Evolutionary conservation across 2,113 vertebrate species (phyloP).

Genomic region (Cavia porcellus): DNA sequence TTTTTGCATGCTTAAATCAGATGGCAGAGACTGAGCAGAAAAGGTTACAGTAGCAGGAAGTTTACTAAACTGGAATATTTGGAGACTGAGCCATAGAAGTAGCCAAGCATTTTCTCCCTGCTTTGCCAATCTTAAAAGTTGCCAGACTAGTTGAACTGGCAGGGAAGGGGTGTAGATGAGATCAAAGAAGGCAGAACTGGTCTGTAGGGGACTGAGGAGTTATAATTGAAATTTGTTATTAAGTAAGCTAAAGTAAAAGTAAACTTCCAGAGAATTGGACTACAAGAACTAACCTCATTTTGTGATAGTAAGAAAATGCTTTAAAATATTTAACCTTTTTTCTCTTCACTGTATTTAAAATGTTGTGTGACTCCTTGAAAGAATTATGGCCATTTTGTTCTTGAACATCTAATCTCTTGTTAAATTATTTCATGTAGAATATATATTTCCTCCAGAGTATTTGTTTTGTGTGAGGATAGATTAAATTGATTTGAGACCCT

Average conservation of each 20-base stretch:
- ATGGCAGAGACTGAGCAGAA: conserved; percentile 51
- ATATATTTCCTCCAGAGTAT: conserved; percentile 23
- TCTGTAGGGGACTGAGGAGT: conserved; percentile 59
- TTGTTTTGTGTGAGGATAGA: conserved; percentile 45
- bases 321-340: background rate
- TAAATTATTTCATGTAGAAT: conserved; percentile 42
- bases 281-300: conserved; percentile 9
- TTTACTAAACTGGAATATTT: conserved; percentile 44
- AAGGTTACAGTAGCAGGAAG: conserved; percentile 7
- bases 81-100: background rate
- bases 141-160: conserved; percentile 63
- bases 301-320: conserved; percentile 38
- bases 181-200: conserved; percentile 71
- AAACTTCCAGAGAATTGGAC: conserved; percentile 29
- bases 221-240: conserved; percentile 59
- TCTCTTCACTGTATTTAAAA: conserved; percentile 5
- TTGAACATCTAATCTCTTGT: conserved; percentile 16
- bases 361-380: conserved; percentile 40
- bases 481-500: conserved; percentile 28
- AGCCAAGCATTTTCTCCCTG: conserved; percentile 49
- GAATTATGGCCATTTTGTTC: conserved; percentile 30
- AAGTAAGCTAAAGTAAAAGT: conserved; percentile 54
- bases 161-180: conserved; percentile 42
- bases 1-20: conserved; percentile 57
- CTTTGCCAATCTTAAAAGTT: conserved; percentile 71